Percentiles rank a stretch among this genome's conserved stretches.
phyloP scores from a whole-genome alignment of 2,888 invertebrate genomes.

The Trissolcus brochymenae region DNA sequence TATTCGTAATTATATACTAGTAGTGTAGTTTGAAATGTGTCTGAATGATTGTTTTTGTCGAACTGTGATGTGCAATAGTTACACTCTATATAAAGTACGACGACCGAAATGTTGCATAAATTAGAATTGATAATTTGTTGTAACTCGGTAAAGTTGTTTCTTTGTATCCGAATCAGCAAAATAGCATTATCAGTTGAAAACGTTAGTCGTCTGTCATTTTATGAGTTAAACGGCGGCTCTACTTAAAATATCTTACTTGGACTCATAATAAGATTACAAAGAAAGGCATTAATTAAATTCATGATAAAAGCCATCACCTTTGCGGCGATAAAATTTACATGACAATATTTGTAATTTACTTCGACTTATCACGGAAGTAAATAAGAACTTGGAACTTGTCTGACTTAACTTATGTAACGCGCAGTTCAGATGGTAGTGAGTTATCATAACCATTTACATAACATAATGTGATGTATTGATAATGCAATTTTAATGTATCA shows the following conservation, averaged over 20 bases:
- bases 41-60: background rate
- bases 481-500: slow-evolving; percentile 25
- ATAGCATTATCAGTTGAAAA: background rate
- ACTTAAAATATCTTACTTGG: slow-evolving; percentile 7
- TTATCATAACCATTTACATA: slow-evolving; percentile 43
- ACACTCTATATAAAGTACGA: background rate
- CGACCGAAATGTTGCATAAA: no score
- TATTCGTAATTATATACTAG: no score
- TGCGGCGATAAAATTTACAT: slow-evolving; percentile 40
- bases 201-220: background rate
- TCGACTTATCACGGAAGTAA: slow-evolving; percentile 46
- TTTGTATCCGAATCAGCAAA: background rate
- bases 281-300: slow-evolving; percentile 9
- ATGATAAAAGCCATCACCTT: slow-evolving; percentile 8
- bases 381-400: slow-evolving; percentile 23
- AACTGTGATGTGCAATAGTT: background rate
- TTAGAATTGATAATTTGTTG: slow-evolving; percentile 1
- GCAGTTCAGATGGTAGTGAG: slow-evolving; percentile 26
- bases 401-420: slow-evolving; percentile 23
- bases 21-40: no score
- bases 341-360: slow-evolving; percentile 46
- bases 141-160: background rate
- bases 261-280: background rate
- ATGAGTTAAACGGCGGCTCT: background rate
- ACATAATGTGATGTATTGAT: slow-evolving; percentile 34